Conservation (phyloP, 2,113 vertebrate genomes). For the Callaeas wilsoni region DNA sequence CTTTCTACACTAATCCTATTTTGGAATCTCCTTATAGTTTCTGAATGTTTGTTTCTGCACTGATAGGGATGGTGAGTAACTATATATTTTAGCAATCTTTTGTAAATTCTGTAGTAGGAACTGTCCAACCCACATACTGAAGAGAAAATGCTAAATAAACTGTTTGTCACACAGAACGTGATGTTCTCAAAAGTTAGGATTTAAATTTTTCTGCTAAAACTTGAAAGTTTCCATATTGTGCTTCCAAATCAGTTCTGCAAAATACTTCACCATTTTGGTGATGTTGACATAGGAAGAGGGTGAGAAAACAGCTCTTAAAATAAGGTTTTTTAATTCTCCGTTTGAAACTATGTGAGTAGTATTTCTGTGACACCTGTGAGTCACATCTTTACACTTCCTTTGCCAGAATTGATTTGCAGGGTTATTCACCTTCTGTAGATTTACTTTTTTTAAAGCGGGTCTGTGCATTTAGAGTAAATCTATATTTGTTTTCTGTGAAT, state of each 20-base stretch:
- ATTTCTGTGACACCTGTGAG: not conserved
- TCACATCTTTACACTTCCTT: not conserved
- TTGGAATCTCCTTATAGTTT: not conserved
- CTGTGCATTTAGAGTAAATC: not conserved
- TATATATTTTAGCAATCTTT: not conserved
- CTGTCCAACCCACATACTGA: not conserved
- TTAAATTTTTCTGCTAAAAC: not conserved
- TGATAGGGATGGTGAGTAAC: not conserved
- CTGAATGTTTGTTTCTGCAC: not conserved
- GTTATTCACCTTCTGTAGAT: not conserved
- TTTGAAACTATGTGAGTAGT: not conserved
- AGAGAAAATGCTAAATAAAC: not conserved
- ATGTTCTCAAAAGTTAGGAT: not conserved
- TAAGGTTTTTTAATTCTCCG: not conserved
- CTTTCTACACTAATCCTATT: not conserved
- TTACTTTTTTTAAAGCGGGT: not conserved
- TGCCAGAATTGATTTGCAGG: not conserved
- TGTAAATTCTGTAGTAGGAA: slow-evolving; percentile 10
- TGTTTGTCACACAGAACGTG: not conserved
- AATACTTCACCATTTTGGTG: not conserved
- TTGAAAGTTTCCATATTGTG: not conserved
- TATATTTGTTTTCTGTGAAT: not conserved
- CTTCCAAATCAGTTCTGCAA: not conserved
- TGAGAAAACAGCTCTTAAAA: not conserved
- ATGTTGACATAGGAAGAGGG: not conserved